These are phyloP conservation scores for Phyllotis vaccarum DNA, from an alignment of 2,797 vertebrate genomes.

Conservation along the genomic window DNA sequence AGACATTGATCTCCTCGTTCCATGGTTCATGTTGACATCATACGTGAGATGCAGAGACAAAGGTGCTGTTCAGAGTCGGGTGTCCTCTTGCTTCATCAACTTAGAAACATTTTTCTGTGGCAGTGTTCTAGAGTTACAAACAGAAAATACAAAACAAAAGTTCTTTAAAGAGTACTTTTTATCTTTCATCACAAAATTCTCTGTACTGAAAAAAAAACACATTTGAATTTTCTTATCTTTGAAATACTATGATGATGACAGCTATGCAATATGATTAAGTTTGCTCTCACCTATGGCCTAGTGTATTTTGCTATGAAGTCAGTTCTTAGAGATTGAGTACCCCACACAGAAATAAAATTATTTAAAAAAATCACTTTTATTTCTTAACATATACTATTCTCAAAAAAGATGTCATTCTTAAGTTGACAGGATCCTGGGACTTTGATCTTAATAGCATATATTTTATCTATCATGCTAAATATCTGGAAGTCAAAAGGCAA, in stretches of 20 bases:
- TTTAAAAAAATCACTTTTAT: not conserved
- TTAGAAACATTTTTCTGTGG: not conserved
- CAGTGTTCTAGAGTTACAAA: not conserved
- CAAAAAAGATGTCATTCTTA: not conserved
- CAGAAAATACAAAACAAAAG: not conserved
- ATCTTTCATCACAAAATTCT: not conserved
- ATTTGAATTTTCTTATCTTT: not conserved
- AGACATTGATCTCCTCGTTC: not conserved
- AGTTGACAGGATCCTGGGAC: not conserved
- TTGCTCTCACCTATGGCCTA: not conserved
- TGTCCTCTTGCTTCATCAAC: rapidly evolving
- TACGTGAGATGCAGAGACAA: too few species aligned
- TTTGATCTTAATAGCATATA: not conserved
- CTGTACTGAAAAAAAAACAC: not conserved
- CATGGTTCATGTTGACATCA: too few species aligned
- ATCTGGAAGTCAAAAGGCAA: slow-evolving; percentile 7
- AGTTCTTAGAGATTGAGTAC: not conserved
- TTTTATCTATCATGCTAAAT: not conserved
- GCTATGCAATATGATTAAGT: not conserved
- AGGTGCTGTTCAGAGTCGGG: not conserved
- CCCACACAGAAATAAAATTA: not conserved
- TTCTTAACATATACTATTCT: not conserved
- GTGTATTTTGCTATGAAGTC: not conserved
- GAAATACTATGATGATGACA: not conserved
- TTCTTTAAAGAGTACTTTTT: not conserved